Conservation (phyloP, 2,888 invertebrate species). For the Himalopsyche japonica region DNA sequence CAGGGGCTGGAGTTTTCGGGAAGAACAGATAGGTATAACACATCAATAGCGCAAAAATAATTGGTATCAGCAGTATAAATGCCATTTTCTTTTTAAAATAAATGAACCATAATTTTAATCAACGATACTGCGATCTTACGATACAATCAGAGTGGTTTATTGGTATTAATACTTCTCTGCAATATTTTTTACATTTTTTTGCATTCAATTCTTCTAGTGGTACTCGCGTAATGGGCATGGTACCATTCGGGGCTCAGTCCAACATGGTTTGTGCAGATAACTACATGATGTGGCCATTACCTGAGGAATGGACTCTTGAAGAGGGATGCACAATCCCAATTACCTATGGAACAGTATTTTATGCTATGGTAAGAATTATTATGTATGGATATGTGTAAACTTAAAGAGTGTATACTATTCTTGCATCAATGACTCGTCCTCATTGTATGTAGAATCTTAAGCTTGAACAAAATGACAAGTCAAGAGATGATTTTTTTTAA, state of each 20-base stretch:
- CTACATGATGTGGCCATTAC: slow-evolving; percentile 67
- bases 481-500: no score
- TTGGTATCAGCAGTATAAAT: no score
- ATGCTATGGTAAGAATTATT: slow-evolving; percentile 51
- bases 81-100: no score
- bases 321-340: slow-evolving; percentile 80
- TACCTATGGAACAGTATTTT: slow-evolving; percentile 72
- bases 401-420: no score
- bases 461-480: no score
- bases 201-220: slow-evolving; percentile 56
- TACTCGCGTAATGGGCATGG: slow-evolving; percentile 68
- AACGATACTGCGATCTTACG: no score
- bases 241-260: slow-evolving; percentile 62
- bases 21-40: slow-evolving; percentile 53
- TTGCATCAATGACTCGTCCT: no score
- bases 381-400: no score
- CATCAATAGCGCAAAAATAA: neutral
- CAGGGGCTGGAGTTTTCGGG: slow-evolving; percentile 74
- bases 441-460: no score
- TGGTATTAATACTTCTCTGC: no score
- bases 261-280: slow-evolving; percentile 63
- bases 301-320: slow-evolving; percentile 71
- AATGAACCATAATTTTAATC: no score
- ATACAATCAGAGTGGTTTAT: no score
- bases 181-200: neutral